Percentiles rank a stretch among this genome's conserved stretches.
These are phyloP conservation scores for Dipus sagitta DNA, from an alignment of 2,797 vertebrate genomes.

Conservation along the genomic window DNA sequence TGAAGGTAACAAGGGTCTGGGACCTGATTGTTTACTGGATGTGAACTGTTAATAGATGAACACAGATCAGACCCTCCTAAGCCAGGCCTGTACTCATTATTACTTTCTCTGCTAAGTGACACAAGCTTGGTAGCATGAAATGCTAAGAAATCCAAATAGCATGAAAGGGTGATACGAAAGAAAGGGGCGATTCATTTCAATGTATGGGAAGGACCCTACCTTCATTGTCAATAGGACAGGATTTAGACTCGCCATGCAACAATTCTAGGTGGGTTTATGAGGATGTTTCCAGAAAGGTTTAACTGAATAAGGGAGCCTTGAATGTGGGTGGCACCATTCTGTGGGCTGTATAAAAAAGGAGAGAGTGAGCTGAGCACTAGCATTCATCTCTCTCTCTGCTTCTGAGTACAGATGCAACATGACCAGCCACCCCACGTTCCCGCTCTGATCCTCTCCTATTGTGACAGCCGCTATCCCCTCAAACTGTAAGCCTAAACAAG, in stretches of 20 bases:
- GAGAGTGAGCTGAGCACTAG: not conserved
- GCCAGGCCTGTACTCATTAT: not conserved
- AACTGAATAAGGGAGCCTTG: not conserved
- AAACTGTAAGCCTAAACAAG: not conserved
- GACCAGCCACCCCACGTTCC: not conserved
- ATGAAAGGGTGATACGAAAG: not conserved
- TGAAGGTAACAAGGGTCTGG: not conserved
- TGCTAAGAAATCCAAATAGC: slow-evolving; percentile 7
- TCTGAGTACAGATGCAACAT: not conserved
- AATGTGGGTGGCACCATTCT: not conserved
- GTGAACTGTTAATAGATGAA: too few relatives aligned
- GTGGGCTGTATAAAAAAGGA: not conserved
- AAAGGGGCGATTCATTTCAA: not conserved
- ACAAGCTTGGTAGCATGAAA: not conserved
- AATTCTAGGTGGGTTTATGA: not conserved
- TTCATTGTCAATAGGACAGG: not conserved
- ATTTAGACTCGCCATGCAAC: not conserved
- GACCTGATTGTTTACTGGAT: not conserved
- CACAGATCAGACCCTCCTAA: not conserved
- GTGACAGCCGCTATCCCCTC: not conserved
- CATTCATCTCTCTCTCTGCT: not conserved
- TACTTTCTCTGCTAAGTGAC: not conserved
- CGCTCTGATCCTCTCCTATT: not conserved
- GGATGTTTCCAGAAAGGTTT: not conserved
- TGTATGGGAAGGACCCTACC: not conserved